These are phyloP conservation scores for Brachionus asplanchnoidis DNA, from an alignment of 1,140 invertebrate genomes.

Conservation along the genomic window DNA sequence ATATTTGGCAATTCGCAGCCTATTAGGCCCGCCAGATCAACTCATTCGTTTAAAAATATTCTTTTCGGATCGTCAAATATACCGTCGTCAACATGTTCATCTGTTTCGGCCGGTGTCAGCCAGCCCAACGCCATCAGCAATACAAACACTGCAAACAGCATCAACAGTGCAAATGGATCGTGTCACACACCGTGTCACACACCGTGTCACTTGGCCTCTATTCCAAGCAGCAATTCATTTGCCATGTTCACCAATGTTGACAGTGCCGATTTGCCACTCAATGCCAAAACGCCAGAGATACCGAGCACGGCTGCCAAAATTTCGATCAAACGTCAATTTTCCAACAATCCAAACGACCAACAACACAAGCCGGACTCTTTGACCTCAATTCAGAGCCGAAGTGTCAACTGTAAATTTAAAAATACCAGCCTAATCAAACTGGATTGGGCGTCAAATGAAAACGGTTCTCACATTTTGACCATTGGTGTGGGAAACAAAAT, in stretches of 20 bases:
- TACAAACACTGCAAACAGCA: too few relatives aligned
- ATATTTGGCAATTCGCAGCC: constrained; percentile 25
- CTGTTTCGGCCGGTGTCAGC: background rate
- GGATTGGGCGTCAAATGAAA: constrained; percentile 98
- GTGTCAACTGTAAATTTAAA: constrained; percentile 43
- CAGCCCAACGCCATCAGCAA: background rate
- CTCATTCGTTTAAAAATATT: constrained; percentile 34
- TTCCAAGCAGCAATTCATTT: constrained; percentile 26
- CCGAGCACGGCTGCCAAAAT: constrained; percentile 18
- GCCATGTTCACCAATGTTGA: background rate
- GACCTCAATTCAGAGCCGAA: background rate
- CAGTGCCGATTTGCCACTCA: background rate
- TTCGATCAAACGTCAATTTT: constrained; percentile 38
- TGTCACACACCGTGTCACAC: background rate
- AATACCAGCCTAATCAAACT: constrained; percentile 68
- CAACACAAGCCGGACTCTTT: background rate
- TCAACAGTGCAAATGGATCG: background rate
- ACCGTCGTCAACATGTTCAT: background rate
- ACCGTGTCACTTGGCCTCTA: background rate
- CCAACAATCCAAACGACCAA: background rate
- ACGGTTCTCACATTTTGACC: constrained; percentile 93
- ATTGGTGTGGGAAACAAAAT: constrained; percentile 87
- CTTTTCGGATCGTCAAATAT: background rate
- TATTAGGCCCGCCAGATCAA: background rate
- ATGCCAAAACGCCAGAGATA: background rate